Percentiles rank a stretch among this genome's conserved stretches.
These are phyloP conservation scores for Erpetoichthys calabaricus DNA, from an alignment of 2,797 vertebrate genomes.

Conservation along the genomic window DNA sequence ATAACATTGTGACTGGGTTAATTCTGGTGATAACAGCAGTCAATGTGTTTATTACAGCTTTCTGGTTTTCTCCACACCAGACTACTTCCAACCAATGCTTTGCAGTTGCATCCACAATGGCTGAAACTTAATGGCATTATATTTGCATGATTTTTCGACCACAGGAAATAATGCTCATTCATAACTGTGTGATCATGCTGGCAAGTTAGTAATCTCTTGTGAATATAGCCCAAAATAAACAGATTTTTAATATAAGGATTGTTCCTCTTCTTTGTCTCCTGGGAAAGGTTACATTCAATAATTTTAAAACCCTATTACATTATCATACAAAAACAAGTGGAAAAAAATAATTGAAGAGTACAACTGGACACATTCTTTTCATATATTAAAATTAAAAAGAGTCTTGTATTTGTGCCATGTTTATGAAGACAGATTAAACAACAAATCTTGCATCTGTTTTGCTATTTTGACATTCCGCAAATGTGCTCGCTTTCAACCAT, in stretches of 20 bases:
- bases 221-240: background rate
- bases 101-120: constrained; percentile 5
- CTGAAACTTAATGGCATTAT: constrained; percentile 15
- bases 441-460: too few species aligned
- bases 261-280: too few species aligned
- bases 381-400: too few species aligned
- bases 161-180: constrained; percentile 12
- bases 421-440: too few species aligned
- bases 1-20: constrained; percentile 23
- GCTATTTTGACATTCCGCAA: too few species aligned
- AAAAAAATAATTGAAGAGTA: too few species aligned
- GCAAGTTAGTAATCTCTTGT: constrained; percentile 4
- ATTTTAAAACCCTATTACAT: constrained; percentile 3
- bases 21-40: constrained; percentile 24
- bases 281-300: too few species aligned
- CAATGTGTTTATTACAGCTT: constrained; percentile 23
- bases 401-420: too few species aligned
- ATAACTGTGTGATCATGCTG: constrained; percentile 7
- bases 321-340: constrained; percentile 16
- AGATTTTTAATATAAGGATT: background rate
- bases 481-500: too few species aligned
- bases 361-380: too few species aligned
- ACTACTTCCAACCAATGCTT: constrained; percentile 14
- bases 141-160: constrained; percentile 13
- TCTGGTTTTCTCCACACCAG: constrained; percentile 19